Conservation (phyloP, 2,888 invertebrate genomes). For the Pimpla rufipes region DNA sequence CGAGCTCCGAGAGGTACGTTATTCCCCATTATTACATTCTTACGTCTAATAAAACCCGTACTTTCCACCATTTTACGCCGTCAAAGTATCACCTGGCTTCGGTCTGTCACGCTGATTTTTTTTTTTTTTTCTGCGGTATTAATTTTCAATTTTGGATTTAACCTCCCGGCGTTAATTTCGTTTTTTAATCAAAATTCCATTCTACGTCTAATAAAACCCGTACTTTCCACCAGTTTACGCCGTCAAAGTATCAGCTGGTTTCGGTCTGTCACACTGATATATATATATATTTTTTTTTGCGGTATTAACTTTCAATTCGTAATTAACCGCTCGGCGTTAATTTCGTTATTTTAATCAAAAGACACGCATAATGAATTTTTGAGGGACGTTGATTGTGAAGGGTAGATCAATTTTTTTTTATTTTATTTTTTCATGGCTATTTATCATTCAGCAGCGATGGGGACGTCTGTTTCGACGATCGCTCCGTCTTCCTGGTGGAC, state of each 20-base stretch:
- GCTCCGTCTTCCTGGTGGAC: slow-evolving; percentile 77
- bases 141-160: background rate
- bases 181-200: background rate
- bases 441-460: too few species aligned
- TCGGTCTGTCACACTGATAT: background rate
- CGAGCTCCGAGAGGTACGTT: slow-evolving; percentile 95
- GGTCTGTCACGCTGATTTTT: background rate
- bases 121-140: background rate
- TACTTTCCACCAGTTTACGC: slow-evolving; percentile 39
- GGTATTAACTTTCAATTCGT: background rate
- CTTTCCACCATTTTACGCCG: slow-evolving; percentile 39
- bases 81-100: slow-evolving; percentile 17
- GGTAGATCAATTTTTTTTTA: too few species aligned
- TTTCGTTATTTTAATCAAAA: too few species aligned
- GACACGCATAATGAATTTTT: too few species aligned
- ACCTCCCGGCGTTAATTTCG: background rate
- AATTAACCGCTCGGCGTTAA: background rate
- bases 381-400: too few species aligned
- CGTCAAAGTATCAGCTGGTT: slow-evolving; percentile 15
- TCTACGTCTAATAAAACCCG: background rate
- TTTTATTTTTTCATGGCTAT: too few species aligned
- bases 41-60: background rate
- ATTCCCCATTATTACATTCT: background rate
- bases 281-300: background rate
- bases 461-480: slow-evolving; percentile 79